Percentiles rank a stretch among this genome's conserved stretches.
Conservation (phyloP, 2,797 vertebrate species). For the Gallinago solitaria region DNA sequence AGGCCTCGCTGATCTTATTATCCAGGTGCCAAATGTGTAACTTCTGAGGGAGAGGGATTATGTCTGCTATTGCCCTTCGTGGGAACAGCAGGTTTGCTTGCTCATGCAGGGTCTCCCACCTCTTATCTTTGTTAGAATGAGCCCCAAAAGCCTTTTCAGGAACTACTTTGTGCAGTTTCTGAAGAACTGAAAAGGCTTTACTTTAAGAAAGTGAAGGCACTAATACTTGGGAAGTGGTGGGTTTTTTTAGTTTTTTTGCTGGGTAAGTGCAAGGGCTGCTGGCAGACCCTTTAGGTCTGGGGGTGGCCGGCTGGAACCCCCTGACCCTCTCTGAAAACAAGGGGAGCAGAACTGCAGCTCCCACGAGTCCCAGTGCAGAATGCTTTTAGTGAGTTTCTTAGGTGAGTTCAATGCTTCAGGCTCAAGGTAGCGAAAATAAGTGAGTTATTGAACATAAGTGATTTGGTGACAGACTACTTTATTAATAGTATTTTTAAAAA, state of each 20-base stretch:
- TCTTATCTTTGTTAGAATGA: background rate
- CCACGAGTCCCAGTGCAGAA: rapidly evolving
- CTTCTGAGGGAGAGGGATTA: background rate
- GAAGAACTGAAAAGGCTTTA: background rate
- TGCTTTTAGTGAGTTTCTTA: background rate
- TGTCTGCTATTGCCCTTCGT: background rate
- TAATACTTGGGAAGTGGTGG: background rate
- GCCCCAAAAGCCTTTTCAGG: background rate
- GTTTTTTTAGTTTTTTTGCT: background rate
- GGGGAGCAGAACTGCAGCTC: background rate
- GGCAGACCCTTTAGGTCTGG: background rate
- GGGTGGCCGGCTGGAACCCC: rapidly evolving
- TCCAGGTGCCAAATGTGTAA: background rate
- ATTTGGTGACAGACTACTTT: background rate
- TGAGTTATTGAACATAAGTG: background rate
- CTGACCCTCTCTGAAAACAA: background rate
- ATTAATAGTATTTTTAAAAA: background rate
- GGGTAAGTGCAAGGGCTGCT: background rate
- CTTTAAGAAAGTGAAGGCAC: background rate
- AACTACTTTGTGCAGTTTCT: background rate
- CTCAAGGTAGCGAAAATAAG: background rate
- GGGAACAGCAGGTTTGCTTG: background rate
- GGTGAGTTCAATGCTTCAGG: background rate
- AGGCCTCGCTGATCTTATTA: background rate
- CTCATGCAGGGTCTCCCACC: background rate